Evolutionary conservation across 2,113 vertebrate species (phyloP), one percentile per base, ranked within the genome.

Genomic region (Cinclus cinclus): DNA sequence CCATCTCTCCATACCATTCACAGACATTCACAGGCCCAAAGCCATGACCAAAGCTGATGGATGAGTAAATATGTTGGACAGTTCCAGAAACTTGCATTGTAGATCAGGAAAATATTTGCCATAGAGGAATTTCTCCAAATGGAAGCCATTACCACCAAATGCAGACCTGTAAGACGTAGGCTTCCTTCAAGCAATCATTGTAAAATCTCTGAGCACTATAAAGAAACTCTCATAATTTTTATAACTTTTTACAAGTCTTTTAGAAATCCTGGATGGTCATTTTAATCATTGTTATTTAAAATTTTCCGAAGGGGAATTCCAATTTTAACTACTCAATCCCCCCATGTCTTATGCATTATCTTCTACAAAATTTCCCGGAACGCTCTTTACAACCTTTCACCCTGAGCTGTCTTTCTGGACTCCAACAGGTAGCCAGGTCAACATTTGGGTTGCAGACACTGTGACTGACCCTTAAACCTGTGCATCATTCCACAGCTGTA

Each of bases 321-420:
- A 31, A 9, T 92, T 92, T 70, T 56, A 67, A 52, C 22, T n/a
- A 35, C 11, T 70, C 14, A 31, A 11, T 70, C 12, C 5, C 58
- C 11, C 12, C 30, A 59, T 0, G 0, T 55, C 4, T 90, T 27
- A 50, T 9, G 25, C 6, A 16, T 53, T 60, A n/a, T 20, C 15
- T 68, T 71, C 82, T 19, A 37, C 50, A 65, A 35, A 0, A 0
- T 76, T 77, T 88, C 19, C 6, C 0, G 3, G 63, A 88, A 83
- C 39, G 8, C 2, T 73, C 14, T 39, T 74, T 31, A 18, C 24
- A 62, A 28, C 19, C 28, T 83, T 85, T 82, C 41, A 46, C 44
- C 22, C 30, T 59, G 37, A 55, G 18, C 24, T 44, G 3, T 42
- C 25, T 69, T 77, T 86, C 39, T 77, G 85, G 60, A 79, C 39